These are phyloP conservation scores for Diplosoma virens DNA, from an alignment of 23 tunicate genomes.

Conservation along the genomic window DNA sequence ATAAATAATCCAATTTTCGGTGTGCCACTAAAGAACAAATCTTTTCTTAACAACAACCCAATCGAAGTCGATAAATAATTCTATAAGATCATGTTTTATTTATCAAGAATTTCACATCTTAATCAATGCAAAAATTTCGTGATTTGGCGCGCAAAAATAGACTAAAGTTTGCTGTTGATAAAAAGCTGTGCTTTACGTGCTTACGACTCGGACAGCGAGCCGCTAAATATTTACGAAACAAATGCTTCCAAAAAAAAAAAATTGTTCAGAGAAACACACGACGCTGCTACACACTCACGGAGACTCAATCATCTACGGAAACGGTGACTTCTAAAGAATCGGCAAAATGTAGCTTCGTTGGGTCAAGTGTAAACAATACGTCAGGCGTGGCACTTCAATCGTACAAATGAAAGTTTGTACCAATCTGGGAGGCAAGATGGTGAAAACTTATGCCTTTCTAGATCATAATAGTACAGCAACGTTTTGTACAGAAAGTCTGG, in stretches of 20 bases:
- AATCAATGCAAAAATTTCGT: too few relatives aligned
- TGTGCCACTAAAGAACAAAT: background rate
- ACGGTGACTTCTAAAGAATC: background rate
- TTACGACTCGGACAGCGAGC: background rate
- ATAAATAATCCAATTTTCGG: background rate
- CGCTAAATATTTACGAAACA: background rate
- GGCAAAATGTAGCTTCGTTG: background rate
- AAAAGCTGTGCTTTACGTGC: background rate
- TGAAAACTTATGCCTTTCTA: constrained; percentile 4
- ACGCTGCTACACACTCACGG: background rate
- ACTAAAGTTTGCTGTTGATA: background rate
- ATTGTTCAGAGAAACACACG: background rate
- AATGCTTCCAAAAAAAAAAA: background rate
- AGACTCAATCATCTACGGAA: too few relatives aligned
- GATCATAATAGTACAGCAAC: constrained; percentile 1
- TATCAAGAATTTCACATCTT: background rate
- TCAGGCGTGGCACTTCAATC: background rate
- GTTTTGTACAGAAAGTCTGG: background rate
- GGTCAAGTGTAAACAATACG: background rate
- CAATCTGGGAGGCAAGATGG: background rate
- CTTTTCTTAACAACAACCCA: background rate
- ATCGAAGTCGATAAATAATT: background rate
- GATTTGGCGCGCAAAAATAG: background rate
- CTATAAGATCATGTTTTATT: background rate
- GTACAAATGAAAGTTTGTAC: constrained; percentile 1